Conservation (phyloP, 2,113 vertebrate species). For the Kryptolebias marmoratus region DNA sequence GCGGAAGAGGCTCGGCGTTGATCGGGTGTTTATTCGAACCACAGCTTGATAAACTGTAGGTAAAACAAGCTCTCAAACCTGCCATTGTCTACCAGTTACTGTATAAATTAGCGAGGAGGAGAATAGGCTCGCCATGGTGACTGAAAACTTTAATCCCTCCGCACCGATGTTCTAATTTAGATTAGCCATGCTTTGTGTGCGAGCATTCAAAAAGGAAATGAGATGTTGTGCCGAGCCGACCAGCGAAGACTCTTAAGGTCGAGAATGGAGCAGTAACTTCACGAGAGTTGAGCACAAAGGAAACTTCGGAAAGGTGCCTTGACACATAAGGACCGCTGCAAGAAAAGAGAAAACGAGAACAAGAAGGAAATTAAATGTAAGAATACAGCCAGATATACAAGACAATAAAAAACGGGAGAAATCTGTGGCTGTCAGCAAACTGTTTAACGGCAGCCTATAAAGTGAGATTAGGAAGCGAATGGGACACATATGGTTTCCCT, state of each 20-base stretch:
- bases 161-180: constrained; percentile 1
- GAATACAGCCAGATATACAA: constrained; percentile 35
- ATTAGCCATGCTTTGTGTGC: background rate
- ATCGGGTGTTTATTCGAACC: constrained; percentile 38
- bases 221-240: constrained; percentile 1
- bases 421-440: constrained; percentile 61
- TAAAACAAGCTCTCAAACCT: constrained; percentile 25
- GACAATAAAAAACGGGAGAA: constrained; percentile 47
- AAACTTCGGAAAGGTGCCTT: background rate
- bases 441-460: constrained; percentile 66
- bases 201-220: background rate
- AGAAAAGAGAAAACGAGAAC: background rate
- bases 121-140: background rate
- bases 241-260: background rate
- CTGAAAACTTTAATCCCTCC: background rate
- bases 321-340: background rate
- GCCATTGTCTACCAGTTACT: constrained; percentile 19
- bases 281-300: background rate
- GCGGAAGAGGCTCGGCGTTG: constrained; percentile 17
- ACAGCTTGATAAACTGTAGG: constrained; percentile 20
- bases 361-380: background rate
- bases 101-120: constrained; percentile 29
- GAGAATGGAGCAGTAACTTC: background rate
- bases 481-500: constrained; percentile 69
- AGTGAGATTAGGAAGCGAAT: constrained; percentile 52